phyloP scores from a whole-genome alignment of 2,113 vertebrate genomes.

The Phrynosoma blainvillii region DNA sequence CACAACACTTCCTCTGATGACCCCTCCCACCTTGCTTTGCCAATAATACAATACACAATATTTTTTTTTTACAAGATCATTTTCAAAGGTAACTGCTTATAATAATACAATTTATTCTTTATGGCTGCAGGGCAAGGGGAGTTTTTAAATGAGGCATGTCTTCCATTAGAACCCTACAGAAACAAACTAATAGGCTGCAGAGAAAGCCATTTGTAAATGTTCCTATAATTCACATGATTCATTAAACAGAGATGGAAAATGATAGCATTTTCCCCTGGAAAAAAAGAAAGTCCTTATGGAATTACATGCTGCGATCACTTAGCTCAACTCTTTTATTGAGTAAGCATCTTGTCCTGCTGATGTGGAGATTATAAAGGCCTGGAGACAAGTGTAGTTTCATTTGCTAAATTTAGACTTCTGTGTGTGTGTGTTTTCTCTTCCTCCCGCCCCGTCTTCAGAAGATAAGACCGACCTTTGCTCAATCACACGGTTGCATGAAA shows the following conservation, averaged over 20 bases:
- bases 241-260: constrained; percentile 99
- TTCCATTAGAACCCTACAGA: constrained; percentile 99
- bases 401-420: constrained; percentile 61
- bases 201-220: constrained; percentile 98
- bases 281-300: constrained; percentile 84
- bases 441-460: neutral
- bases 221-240: constrained; percentile 99
- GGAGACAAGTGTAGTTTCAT: constrained; percentile 60
- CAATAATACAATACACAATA: constrained; percentile 73
- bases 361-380: constrained; percentile 76
- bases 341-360: constrained; percentile 88
- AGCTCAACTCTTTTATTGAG: constrained; percentile 90
- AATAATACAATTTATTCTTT: constrained; percentile 94
- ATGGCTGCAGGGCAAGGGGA: constrained; percentile 88
- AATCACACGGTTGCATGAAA: neutral
- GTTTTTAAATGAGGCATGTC: constrained; percentile 91
- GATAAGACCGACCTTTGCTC: neutral
- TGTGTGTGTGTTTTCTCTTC: neutral
- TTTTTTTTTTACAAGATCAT: constrained; percentile 83
- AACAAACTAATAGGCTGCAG: constrained; percentile 99
- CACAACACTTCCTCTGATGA: constrained; percentile 72
- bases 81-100: constrained; percentile 89
- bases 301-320: constrained; percentile 89
- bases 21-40: constrained; percentile 45
- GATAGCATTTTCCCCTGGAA: constrained; percentile 90